phyloP scores from a whole-genome alignment of 2,888 invertebrate genomes.

The Agriopis marginaria region DNA sequence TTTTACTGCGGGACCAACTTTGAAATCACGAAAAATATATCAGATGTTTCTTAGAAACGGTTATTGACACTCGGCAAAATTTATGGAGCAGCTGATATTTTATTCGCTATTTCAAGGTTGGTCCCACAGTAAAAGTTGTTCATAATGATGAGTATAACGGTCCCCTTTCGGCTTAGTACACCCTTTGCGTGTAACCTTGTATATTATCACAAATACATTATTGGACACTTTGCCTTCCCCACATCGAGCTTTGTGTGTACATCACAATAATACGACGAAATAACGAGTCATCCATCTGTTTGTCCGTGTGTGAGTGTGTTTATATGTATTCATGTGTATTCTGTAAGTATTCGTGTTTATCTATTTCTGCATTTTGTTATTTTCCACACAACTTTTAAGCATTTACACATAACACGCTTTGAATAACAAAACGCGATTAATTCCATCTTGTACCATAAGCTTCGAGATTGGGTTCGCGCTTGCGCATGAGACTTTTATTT shows the following conservation, averaged over 20 bases:
- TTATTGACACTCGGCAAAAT: too few relatives aligned
- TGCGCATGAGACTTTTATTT: conserved; percentile 52
- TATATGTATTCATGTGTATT: conserved; percentile 29
- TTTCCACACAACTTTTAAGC: conserved; percentile 20
- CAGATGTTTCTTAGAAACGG: too few relatives aligned
- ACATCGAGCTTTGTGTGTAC: conserved; percentile 23
- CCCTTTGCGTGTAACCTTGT: not conserved
- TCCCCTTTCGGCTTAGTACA: too few relatives aligned
- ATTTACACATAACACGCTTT: conserved; percentile 37
- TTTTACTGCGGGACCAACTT: too few relatives aligned
- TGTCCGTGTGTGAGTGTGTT: conserved; percentile 45
- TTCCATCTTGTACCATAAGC: conserved; percentile 39
- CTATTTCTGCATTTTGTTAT: conserved; percentile 30
- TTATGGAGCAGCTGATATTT: too few relatives aligned
- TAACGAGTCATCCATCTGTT: conserved; percentile 45
- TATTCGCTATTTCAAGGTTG: too few relatives aligned
- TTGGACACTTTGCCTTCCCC: conserved; percentile 33
- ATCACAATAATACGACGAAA: conserved; percentile 39
- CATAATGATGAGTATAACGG: too few relatives aligned
- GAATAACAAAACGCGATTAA: conserved; percentile 45
- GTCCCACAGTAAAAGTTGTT: too few relatives aligned
- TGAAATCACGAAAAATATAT: too few relatives aligned
- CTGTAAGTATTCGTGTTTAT: conserved; percentile 37
- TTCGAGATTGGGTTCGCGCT: conserved; percentile 46
- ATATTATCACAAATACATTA: not conserved